These are phyloP conservation scores for Volucella inflata DNA, from an alignment of 2,888 invertebrate genomes.

Conservation along the genomic window DNA sequence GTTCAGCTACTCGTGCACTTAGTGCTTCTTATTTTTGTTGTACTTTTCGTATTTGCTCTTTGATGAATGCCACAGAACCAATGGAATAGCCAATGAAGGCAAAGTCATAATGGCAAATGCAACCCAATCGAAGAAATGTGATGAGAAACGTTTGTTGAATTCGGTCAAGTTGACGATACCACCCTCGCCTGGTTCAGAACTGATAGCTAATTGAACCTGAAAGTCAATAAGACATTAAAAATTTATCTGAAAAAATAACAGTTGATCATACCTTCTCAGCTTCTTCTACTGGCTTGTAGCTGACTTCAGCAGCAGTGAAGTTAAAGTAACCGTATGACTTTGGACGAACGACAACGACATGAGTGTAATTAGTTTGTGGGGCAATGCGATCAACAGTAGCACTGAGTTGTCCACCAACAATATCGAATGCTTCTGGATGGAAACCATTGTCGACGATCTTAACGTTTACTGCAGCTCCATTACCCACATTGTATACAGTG, in stretches of 20 bases:
- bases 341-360: constrained; percentile 96
- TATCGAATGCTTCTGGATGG: constrained; percentile 94
- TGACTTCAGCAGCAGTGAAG: constrained; percentile 97
- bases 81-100: constrained; percentile 96
- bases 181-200: constrained; percentile 98
- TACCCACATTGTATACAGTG: constrained; percentile 96
- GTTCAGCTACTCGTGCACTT: constrained; percentile 72
- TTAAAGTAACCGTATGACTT: constrained; percentile 97
- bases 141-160: constrained; percentile 98
- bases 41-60: constrained; percentile 96
- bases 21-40: constrained; percentile 88
- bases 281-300: constrained; percentile 94
- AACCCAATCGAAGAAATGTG: constrained; percentile 98
- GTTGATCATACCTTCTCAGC: constrained; percentile 86
- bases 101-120: constrained; percentile 98
- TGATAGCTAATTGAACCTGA: constrained; percentile 88
- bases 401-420: constrained; percentile 93
- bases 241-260: background rate
- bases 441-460: constrained; percentile 94
- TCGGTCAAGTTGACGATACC: constrained; percentile 96
- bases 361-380: constrained; percentile 96
- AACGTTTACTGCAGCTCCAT: constrained; percentile 94
- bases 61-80: constrained; percentile 96
- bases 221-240: constrained; percentile 54
- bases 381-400: constrained; percentile 95